Conservation (phyloP, 2,888 invertebrate species). For the Yponomeuta sedellus region DNA sequence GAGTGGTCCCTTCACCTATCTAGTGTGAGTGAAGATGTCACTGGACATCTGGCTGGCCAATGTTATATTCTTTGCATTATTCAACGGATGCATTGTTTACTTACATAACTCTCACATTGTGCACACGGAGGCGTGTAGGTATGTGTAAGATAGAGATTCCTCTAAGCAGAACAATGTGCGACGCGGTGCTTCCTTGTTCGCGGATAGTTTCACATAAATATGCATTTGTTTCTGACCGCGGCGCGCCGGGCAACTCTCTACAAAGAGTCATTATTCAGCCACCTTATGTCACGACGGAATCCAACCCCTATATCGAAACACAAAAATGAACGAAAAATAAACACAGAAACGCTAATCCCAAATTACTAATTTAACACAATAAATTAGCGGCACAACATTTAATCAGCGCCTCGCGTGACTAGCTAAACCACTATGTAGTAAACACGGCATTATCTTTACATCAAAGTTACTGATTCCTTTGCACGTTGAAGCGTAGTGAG, state of each 20-base stretch:
- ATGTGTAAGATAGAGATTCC: slow-evolving; percentile 9
- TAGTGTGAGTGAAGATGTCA: too few relatives aligned
- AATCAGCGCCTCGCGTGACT: slow-evolving; percentile 8
- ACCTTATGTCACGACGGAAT: slow-evolving; percentile 7
- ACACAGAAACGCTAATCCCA: background rate
- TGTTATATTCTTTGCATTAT: background rate
- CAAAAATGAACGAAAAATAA: background rate
- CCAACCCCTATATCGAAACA: background rate
- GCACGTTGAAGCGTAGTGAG: slow-evolving; percentile 54
- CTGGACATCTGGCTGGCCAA: too few relatives aligned
- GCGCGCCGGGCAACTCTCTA: slow-evolving; percentile 2
- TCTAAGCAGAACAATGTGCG: background rate
- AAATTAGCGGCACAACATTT: background rate
- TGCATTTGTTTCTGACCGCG: slow-evolving; percentile 6
- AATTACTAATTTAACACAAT: background rate
- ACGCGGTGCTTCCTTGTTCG: background rate
- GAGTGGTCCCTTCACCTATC: too few relatives aligned
- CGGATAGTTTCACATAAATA: slow-evolving; percentile 7
- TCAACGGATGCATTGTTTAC: background rate
- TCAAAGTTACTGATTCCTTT: slow-evolving; percentile 62
- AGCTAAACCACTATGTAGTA: background rate
- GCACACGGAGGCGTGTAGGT: background rate
- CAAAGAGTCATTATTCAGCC: slow-evolving; percentile 13
- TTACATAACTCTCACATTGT: background rate
- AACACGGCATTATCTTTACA: slow-evolving; percentile 23